phyloP scores from a whole-genome alignment of 2,113 vertebrate genomes.

The Pungitius pungitius region DNA sequence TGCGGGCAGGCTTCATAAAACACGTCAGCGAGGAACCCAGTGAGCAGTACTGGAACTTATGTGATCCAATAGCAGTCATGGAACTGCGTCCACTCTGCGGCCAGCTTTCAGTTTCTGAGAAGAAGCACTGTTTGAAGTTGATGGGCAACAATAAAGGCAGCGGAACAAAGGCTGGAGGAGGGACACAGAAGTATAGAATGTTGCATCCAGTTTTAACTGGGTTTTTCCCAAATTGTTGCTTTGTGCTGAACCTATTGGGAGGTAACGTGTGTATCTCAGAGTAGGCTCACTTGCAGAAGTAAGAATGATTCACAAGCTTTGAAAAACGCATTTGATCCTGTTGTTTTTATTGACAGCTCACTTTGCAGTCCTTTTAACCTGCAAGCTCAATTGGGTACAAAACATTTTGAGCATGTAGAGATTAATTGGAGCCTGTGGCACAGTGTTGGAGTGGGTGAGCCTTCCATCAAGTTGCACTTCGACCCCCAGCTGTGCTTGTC shows the following conservation, averaged over 20 bases:
- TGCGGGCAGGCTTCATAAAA: conserved; percentile 2
- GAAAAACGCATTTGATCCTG: not conserved
- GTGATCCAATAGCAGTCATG: not conserved
- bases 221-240: not conserved
- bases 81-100: not conserved
- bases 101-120: not conserved
- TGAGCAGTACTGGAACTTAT: not conserved
- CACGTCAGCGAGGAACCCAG: not conserved
- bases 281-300: not conserved
- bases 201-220: not conserved
- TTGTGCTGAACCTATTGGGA: no score
- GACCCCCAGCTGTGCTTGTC: no score
- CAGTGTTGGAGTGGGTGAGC: no score
- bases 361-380: not conserved
- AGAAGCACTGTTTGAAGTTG: not conserved
- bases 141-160: not conserved
- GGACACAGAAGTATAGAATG: no score
- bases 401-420: no score
- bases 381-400: not conserved
- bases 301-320: not conserved
- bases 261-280: not conserved
- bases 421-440: not conserved
- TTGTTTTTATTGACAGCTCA: not conserved
- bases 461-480: no score
- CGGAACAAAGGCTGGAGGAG: not conserved